Base-by-base conservation (phyloP, 2,797 vertebrate genomes). In the Peromyscus aztecus region DNA sequence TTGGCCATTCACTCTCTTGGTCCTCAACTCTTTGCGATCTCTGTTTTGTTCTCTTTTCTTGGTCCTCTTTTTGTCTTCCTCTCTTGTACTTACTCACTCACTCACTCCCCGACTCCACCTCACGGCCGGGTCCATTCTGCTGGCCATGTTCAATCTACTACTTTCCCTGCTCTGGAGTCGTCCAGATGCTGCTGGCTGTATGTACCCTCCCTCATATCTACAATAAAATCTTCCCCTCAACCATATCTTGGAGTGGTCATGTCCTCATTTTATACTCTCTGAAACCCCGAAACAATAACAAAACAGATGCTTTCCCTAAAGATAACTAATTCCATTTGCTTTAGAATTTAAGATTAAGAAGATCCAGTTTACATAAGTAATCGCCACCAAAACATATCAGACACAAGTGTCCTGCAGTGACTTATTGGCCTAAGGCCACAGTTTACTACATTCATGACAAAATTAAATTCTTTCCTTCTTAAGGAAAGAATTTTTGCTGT, bases 331-430 rank as follows among this genome's bases (percentile, higher is more conserved):
- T 52, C 43, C 67, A 92, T 69, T 59, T 1, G 4, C 85, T 69
- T 95, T 81, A 95, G 76, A 95, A 96, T 85, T 88, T 81, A 86
- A 94, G 80, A 94, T 91, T 86, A 80, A 75, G 55, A 8, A 93
- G 43, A 92, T 63, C 57, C 78, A 85, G 57, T 59, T 94, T 91
- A 92, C 75, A 91, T 83, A 93, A 91, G 71, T 82, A 94, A 94
- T 31, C 75, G 55, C 73, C 57, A 92, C 90, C 78, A 96, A 94
- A 95, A 97, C 13, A 95, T 67, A 90, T 43, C 83, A 96, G 91
- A 93, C 61, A 92, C 59, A 94, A 95, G 91, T 82, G 31, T 89
- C 94, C 81, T 89, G 16, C 24, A 87, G 93, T 63, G 89, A 16
- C 73, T 63, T 76, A 84, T 2, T 93, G 40, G 40, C 83, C 95